Evolutionary conservation across 2,113 vertebrate species (phyloP), one percentile per base, ranked within the genome.

Genomic region (Microcebus lehilahytsara): DNA sequence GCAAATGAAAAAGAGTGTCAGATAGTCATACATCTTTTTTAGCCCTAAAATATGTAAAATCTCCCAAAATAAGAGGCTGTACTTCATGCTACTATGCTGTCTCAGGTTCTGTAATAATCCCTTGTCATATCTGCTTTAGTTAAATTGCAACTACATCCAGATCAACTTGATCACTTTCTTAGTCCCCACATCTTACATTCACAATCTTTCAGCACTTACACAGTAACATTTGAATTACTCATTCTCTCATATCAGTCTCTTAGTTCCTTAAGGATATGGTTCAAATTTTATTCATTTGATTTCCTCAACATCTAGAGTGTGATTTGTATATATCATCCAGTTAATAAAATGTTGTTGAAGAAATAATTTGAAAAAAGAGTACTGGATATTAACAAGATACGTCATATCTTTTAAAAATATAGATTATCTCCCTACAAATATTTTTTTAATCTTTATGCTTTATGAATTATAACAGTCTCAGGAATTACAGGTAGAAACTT

Each of bases 1-100:
- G 62, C 72, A 89, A 84, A 93, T 89, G 20, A 84, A 96, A 97
- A 83, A 4, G n/a, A 94, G 5, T 94, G 56, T 86, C 9, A 91
- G 20, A 75, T 51, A 34, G 87, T 23, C 40, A 88, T 89, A 74
- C 77, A 66, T 79, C 1, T 34, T 56, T 58, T 75, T 74, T 19
- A 92, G 51, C 9, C 16, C 17, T 74, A 40, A 42, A 58, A 91
- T 92, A 49, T 2, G 2, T 23, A 22, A 85, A 64, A 3, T 72
- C 9, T 79, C 56, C 58, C 14, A 66, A 95, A 71, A 8, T 8
- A 79, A 62, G 40, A 75, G n/a, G 0, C 17, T 75, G 1, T 69
- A 72, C 20, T 84, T 86, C 9, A 23, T 72, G 46, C 32, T 49
- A n/a, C 3, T 62, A 58, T 74, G 46, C 13, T 77, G 4, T 14